These are phyloP conservation scores for Ganaspis sp. DNA, from an alignment of 1,140 invertebrate genomes.

Conservation along the genomic window DNA sequence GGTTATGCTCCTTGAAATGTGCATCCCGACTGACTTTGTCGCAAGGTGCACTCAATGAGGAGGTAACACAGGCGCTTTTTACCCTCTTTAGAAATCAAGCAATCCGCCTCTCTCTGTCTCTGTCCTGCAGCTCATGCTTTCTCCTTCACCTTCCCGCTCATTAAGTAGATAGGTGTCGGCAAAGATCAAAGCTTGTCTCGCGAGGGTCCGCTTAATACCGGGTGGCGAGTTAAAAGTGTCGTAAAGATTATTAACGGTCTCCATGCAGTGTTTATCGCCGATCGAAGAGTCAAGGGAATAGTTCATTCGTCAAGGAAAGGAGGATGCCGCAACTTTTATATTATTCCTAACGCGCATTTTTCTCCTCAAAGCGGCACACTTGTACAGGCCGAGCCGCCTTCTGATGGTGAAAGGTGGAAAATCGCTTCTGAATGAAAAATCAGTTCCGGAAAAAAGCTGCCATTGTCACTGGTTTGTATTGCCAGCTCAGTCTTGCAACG, in stretches of 20 bases:
- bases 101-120: slow-evolving; percentile 45
- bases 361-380: background rate
- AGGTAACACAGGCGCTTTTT: background rate
- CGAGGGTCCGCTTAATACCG: slow-evolving; percentile 71
- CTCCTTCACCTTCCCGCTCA: slow-evolving; percentile 27
- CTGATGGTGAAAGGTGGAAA: slow-evolving; percentile 18
- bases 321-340: slow-evolving; percentile 30
- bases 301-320: slow-evolving; percentile 54
- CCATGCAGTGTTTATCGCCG: slow-evolving; percentile 62
- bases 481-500: background rate
- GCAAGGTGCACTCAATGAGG: background rate
- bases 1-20: background rate
- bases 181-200: slow-evolving; percentile 70
- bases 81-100: background rate
- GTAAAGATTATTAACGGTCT: slow-evolving; percentile 71
- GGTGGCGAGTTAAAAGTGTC: slow-evolving; percentile 73
- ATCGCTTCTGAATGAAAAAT: background rate
- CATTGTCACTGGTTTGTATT: background rate
- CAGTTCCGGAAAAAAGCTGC: slow-evolving; percentile 3
- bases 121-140: slow-evolving; percentile 43
- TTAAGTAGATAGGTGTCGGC: slow-evolving; percentile 63
- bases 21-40: background rate
- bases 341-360: background rate
- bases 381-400: background rate
- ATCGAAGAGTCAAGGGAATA: slow-evolving; percentile 17